Conservation (phyloP, 2,888 invertebrate species). For the Melanargia galathea region DNA sequence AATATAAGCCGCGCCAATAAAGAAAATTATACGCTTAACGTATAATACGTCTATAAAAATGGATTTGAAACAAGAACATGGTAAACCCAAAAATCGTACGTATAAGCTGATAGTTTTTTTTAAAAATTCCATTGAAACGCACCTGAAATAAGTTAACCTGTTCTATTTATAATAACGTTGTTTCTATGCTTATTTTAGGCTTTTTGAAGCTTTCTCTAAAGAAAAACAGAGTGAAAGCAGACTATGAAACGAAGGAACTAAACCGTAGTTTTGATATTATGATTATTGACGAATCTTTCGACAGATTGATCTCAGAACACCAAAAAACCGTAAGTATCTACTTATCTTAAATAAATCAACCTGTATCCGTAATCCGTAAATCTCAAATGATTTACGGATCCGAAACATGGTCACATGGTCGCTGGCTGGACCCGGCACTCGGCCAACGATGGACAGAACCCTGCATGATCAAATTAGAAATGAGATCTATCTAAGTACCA, state of each 20-base stretch:
- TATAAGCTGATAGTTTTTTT: conserved; percentile 18
- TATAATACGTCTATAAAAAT: conserved; percentile 48
- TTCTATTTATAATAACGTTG: background rate
- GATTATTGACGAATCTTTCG: conserved; percentile 70
- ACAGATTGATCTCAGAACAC: conserved; percentile 55
- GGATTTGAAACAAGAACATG: conserved; percentile 53
- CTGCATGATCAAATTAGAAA: too few species aligned
- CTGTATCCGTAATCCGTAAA: background rate
- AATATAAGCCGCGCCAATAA: too few species aligned
- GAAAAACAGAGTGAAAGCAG: conserved; percentile 58
- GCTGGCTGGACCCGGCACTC: too few species aligned
- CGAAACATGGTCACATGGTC: too few species aligned
- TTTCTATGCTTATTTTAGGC: conserved; percentile 54
- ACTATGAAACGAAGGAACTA: conserved; percentile 49
- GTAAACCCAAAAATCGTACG: conserved; percentile 58
- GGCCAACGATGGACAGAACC: too few species aligned
- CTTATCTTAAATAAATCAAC: background rate
- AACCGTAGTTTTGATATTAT: conserved; percentile 63
- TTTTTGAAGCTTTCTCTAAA: conserved; percentile 66
- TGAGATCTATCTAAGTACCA: too few species aligned
- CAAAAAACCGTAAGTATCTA: conserved; percentile 58
- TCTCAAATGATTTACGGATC: too few species aligned
- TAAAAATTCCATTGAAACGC: background rate
- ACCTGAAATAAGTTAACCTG: background rate
- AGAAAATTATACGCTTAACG: background rate